Evolutionary conservation across 2,797 vertebrate genomes (phyloP), one percentile per base, ranked within the genome.

Genomic region (Coendou prehensilis): DNA sequence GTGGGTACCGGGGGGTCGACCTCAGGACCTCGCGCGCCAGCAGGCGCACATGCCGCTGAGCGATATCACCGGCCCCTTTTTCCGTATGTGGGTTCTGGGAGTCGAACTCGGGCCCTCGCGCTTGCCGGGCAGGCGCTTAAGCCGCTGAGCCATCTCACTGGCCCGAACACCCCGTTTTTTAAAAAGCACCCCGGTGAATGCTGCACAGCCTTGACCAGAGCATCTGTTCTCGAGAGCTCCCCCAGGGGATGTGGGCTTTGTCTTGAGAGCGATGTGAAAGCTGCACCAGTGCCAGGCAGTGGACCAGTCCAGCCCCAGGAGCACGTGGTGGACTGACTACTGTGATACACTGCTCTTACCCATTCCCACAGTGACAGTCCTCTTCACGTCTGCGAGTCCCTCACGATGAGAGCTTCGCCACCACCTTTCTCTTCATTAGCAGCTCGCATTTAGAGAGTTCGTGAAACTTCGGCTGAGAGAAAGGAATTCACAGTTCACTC

Each of bases 401-500:
- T 59, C 41, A 54, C 4, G 6, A 22, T 7, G 1, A 47, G 26
- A 85, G 28, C 45, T 71, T 69, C 80, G 41, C n/a, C 37, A 14
- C 22, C 54, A 64, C 9, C 10, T 47, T 92, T 86, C 33, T 79
- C 37, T 71, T 80, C 90, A 75, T 91, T 91, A 86, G 18, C 92
- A 59, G 56, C 47, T 89, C 14, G 91, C 23, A 9, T 47, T 81
- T 78, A 81, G 54, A 92, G 91, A 88, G 8, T 79, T 97, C 18
- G 57, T 45, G 30, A 57, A 81, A 94, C 83, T 92, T 3, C 50
- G 17, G 71, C 59, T 97, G 50, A 86, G 78, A 95, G 67, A 90
- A 94, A 95, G 56, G 30, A 94, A 85, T 88, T 95, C n/a, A 56
- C 0, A 85, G 86, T 89, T 91, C 41, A 84, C 20, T 89, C 14